phyloP scores from a whole-genome alignment of 1,140 invertebrate genomes.

The Limonius californicus region DNA sequence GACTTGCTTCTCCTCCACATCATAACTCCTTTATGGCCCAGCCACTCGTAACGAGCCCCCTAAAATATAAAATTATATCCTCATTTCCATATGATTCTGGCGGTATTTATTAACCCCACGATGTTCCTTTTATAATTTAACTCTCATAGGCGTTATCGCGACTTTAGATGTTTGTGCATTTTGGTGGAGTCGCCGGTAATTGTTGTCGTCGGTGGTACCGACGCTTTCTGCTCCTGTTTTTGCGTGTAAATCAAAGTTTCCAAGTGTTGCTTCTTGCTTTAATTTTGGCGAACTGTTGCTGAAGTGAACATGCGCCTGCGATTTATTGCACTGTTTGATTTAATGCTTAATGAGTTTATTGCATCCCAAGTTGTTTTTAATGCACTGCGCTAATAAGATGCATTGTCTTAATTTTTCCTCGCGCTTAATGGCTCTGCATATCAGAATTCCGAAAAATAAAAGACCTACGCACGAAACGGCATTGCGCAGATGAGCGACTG shows the following conservation, averaged over 20 bases:
- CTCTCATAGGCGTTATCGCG: neutral
- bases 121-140: too few relatives aligned
- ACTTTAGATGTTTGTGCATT: neutral
- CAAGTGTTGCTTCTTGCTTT: slow-evolving; percentile 28
- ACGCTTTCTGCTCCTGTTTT: slow-evolving; percentile 16
- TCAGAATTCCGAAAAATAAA: too few relatives aligned
- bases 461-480: too few relatives aligned
- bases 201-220: neutral
- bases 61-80: neutral
- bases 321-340: slow-evolving; percentile 27
- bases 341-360: slow-evolving; percentile 27
- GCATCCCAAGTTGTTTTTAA: slow-evolving; percentile 15
- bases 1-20: too few relatives aligned
- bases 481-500: too few relatives aligned
- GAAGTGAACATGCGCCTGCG: slow-evolving; percentile 26
- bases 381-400: neutral
- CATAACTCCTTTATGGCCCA: too few relatives aligned
- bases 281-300: slow-evolving; percentile 30
- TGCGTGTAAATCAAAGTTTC: slow-evolving; percentile 28
- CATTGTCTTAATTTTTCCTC: too few relatives aligned
- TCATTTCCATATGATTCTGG: neutral
- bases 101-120: neutral
- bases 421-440: too few relatives aligned
- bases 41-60: neutral
- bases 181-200: slow-evolving; percentile 1